Conservation (phyloP, 2,113 vertebrate species). For the Agapornis roseicollis region DNA sequence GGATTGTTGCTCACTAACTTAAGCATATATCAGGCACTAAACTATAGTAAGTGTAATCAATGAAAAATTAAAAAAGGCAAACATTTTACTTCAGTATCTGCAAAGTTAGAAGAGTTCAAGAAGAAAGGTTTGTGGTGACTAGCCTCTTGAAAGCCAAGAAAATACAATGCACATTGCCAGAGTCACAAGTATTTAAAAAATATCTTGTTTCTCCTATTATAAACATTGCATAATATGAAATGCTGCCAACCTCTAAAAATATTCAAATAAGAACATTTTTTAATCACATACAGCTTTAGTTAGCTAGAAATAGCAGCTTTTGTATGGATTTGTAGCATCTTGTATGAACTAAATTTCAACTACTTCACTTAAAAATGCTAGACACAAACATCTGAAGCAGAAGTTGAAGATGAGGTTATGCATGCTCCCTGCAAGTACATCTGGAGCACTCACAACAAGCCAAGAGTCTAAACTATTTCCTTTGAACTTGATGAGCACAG, state of each 20-base stretch:
- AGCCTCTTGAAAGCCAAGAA: not conserved
- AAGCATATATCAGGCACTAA: not conserved
- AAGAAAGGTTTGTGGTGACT: not conserved
- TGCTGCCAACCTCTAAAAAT: not conserved
- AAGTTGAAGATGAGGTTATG: not conserved
- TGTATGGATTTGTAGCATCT: not conserved
- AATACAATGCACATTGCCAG: not conserved
- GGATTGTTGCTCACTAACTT: not conserved
- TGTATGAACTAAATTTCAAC: not conserved
- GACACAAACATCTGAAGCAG: slow-evolving; percentile 1
- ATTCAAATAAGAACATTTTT: not conserved
- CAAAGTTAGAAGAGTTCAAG: not conserved
- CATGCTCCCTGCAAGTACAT: not conserved
- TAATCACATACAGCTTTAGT: not conserved
- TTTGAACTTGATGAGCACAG: not conserved
- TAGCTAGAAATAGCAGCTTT: not conserved
- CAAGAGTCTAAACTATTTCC: not conserved
- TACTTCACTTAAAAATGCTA: not conserved
- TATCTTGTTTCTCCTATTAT: not conserved
- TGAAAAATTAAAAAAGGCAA: not conserved
- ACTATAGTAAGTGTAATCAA: not conserved
- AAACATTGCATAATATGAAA: not conserved
- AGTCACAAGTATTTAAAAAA: not conserved
- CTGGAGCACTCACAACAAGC: not conserved
- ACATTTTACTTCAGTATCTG: not conserved